Evolutionary conservation across 1,140 invertebrate genomes (phyloP), one percentile per base, ranked within the genome.

Genomic region (Arctopsyche grandis): DNA sequence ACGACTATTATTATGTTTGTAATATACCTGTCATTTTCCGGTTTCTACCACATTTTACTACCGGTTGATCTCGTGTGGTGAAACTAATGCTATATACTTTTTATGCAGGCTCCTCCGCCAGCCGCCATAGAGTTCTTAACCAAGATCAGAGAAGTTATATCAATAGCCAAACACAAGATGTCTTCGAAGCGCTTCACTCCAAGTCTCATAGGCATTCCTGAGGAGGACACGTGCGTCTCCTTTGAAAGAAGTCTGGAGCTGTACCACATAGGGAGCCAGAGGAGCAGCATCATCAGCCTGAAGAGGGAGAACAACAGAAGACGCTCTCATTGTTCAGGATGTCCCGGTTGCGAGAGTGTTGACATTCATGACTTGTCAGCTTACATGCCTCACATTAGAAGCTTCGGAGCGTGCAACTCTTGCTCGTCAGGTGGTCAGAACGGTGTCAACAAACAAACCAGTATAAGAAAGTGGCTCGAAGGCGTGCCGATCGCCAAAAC

Each of bases 151-250:
- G 95, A 96, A 90, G 95, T 96, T 7, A 96, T 97, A 80, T 89
- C 93, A 16, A 93, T 96, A 48, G 95, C 95, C 1, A 96, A 96
- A 84, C 93, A 94, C 81, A 96, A 96, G 87, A 95, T 97, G 92
- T 90, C 91, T 43, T 89, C 91, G 0, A 96, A 96, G 87, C 90
- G 92, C 60, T 97, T 95, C 84, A 89, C 93, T 73, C 95, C 95
- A 12, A 93, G 92, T 73, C 87, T 97, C 0, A 90, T 92, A 75
- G 91, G 92, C 76, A 97, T 97, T 83, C 94, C 93, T 1, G 95
- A 97, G 88, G 95, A 96, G 85, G 92, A 92, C 81, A 88, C 84
- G 9, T 86, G 86, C 79, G 85, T 86, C 16, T 85, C 86, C 5
- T 83, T 86, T 66, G 87, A 89, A 71, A 85, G 87, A 52, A 86